phyloP scores from a whole-genome alignment of 2,888 invertebrate species.

The Dryadula phaetusa region DNA sequence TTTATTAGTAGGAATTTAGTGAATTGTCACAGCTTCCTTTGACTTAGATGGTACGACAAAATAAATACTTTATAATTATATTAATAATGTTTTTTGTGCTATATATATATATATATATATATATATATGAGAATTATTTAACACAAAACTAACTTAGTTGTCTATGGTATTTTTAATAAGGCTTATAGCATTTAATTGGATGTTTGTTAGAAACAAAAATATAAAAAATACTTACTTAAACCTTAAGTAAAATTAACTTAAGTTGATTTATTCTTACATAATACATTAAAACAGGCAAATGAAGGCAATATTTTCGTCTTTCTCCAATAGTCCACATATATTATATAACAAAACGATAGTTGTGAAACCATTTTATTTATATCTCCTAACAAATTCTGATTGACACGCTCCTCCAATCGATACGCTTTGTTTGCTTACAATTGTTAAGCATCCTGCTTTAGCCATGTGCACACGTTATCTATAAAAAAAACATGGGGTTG shows the following conservation, averaged over 20 bases:
- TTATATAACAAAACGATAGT: background rate
- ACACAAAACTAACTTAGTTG: no score
- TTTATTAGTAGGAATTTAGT: background rate
- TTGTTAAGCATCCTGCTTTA: conserved; percentile 33
- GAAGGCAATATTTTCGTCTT: background rate
- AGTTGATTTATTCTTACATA: background rate
- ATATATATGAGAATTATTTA: no score
- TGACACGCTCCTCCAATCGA: conserved; percentile 24
- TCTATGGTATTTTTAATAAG: no score
- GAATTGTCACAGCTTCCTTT: no score
- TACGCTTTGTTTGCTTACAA: conserved; percentile 15
- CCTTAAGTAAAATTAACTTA: no score
- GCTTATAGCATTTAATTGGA: no score
- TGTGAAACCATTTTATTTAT: background rate
- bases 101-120: no score
- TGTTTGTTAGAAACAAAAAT: no score
- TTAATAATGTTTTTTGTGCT: no score
- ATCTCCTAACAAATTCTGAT: background rate
- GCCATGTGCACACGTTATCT: conserved; percentile 56
- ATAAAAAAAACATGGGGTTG: conserved; percentile 31
- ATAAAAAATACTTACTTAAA: no score
- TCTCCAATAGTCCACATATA: background rate
- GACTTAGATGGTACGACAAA: no score
- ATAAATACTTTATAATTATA: no score
- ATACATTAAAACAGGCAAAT: background rate